A percentile compares a stretch with the other conserved stretches of the same genome.
phyloP scores from a whole-genome alignment of 2,888 invertebrate genomes.

The Altica lythri region DNA sequence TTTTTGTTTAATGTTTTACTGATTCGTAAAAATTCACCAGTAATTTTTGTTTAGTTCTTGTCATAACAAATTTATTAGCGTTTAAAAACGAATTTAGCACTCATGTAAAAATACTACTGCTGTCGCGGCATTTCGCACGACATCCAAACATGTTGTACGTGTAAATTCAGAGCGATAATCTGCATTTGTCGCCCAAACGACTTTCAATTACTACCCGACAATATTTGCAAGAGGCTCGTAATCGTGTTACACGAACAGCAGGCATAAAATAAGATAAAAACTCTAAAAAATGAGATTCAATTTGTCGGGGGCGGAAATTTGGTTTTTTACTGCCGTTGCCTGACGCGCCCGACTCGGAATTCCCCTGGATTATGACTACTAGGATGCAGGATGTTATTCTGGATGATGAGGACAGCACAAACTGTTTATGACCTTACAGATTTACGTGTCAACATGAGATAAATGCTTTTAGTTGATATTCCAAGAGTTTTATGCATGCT shows the following conservation, averaged over 20 bases:
- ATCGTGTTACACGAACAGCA: conserved; percentile 21
- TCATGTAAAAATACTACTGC: not conserved
- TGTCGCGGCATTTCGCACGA: not conserved
- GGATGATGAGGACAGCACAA: conserved; percentile 15
- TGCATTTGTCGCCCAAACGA: conserved; percentile 32
- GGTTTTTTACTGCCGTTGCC: conserved; percentile 27
- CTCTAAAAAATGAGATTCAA: conserved; percentile 48
- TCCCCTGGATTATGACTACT: conserved; percentile 15
- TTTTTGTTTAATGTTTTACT: too few species aligned
- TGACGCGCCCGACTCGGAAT: conserved; percentile 6
- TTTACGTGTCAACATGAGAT: conserved; percentile 26
- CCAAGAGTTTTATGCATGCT: conserved; percentile 12
- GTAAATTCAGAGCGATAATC: conserved; percentile 31
- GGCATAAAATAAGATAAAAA: conserved; percentile 30
- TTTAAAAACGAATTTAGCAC: not conserved
- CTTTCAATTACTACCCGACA: conserved; percentile 33
- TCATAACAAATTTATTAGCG: too few species aligned
- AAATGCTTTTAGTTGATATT: conserved; percentile 18
- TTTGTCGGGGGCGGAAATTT: conserved; percentile 49
- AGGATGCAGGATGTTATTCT: conserved; percentile 19
- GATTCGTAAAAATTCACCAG: too few species aligned
- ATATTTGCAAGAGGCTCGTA: conserved; percentile 32
- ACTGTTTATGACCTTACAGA: conserved; percentile 20
- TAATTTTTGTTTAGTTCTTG: too few species aligned
- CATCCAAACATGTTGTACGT: conserved; percentile 21